These are phyloP conservation scores for Pachyrhynchus sulphureomaculatus DNA, from an alignment of 1,140 invertebrate species.

Conservation along the genomic window DNA sequence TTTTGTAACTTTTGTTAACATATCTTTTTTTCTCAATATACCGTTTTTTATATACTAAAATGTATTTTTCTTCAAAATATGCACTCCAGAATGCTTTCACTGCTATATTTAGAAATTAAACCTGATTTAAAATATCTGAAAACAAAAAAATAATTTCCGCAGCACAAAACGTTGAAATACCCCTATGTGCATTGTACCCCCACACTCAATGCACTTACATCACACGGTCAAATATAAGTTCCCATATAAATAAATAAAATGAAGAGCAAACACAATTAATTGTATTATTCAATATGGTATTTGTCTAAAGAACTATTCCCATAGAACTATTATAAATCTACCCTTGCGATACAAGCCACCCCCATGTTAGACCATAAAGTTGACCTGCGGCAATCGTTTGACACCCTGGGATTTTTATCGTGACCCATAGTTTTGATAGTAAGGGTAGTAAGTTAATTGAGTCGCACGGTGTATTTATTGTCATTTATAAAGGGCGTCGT, in stretches of 20 bases:
- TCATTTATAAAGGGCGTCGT: too few species aligned
- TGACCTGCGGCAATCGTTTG: constrained; percentile 1
- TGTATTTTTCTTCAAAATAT: too few species aligned
- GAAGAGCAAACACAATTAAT: constrained; percentile 2
- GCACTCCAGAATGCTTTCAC: too few species aligned
- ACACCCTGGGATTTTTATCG: constrained; percentile 7
- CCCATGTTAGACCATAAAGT: not conserved
- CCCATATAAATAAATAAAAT: constrained; percentile 3
- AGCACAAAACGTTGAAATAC: too few species aligned
- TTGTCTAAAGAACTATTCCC: constrained; percentile 6
- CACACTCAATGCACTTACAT: too few species aligned
- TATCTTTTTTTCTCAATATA: too few species aligned
- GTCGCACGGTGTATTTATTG: not conserved
- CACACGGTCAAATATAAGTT: not conserved
- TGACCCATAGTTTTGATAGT: not conserved
- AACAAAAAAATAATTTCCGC: too few species aligned
- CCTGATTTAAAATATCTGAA: too few species aligned
- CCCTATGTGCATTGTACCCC: too few species aligned
- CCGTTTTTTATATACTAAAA: too few species aligned
- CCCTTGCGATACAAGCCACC: not conserved
- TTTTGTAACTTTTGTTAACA: too few species aligned
- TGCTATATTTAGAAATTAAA: too few species aligned
- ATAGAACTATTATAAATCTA: not conserved
- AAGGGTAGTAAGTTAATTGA: not conserved
- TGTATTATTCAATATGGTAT: constrained; percentile 8